A percentile compares a stretch with the other conserved stretches of the same genome.
Conservation (phyloP, 1,140 invertebrate species). For the Dinoponera quadriceps region DNA sequence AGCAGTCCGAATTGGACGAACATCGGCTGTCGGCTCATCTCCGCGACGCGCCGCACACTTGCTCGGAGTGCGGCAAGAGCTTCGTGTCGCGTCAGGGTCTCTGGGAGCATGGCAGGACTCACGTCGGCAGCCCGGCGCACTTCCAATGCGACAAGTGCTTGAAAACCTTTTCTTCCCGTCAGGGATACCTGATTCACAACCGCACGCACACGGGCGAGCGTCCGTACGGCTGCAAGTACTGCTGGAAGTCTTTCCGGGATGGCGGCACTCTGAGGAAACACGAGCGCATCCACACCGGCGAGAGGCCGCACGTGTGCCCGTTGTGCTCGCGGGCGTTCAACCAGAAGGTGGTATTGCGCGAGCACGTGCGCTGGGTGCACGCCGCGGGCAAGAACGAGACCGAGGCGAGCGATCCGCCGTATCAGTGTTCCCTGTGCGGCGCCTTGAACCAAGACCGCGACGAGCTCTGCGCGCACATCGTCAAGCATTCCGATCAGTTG, state of each 20-base stretch:
- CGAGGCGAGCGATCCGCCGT: constrained; percentile 77
- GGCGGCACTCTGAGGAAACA: constrained; percentile 88
- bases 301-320: constrained; percentile 89
- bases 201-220: constrained; percentile 88
- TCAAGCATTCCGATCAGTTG: constrained; percentile 86
- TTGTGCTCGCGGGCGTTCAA: constrained; percentile 88
- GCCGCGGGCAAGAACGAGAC: constrained; percentile 82
- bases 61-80: constrained; percentile 84
- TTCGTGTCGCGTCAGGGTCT: constrained; percentile 85
- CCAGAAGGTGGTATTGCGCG: constrained; percentile 86
- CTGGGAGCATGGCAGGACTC: constrained; percentile 85
- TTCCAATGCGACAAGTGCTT: constrained; percentile 87
- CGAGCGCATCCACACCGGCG: constrained; percentile 88
- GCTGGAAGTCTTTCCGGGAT: constrained; percentile 91
- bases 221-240: constrained; percentile 91
- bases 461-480: constrained; percentile 86
- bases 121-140: constrained; percentile 83
- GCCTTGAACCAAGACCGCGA: constrained; percentile 83
- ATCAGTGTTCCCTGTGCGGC: constrained; percentile 83
- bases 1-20: constrained; percentile 82
- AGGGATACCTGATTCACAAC: constrained; percentile 90
- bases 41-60: constrained; percentile 84
- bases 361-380: constrained; percentile 86
- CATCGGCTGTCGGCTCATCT: constrained; percentile 84
- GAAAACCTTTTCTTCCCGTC: constrained; percentile 86